Evolutionary conservation across 2,797 vertebrate species (phyloP).

Genomic region (Falco naumanni): DNA sequence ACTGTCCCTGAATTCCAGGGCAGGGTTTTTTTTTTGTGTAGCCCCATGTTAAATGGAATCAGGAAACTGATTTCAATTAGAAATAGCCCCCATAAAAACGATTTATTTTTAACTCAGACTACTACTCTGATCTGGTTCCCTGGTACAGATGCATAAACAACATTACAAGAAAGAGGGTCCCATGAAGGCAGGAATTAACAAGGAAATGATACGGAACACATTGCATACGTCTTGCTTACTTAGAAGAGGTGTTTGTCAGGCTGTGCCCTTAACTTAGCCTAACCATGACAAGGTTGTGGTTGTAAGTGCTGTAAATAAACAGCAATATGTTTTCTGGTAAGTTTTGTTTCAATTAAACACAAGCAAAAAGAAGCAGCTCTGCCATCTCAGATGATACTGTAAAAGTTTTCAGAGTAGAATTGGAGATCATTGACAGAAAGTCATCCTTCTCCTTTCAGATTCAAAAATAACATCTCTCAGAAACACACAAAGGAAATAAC

Average conservation of each 20-base stretch:
- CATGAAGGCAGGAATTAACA: not conserved
- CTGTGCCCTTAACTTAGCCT: not conserved
- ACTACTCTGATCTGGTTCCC: not conserved
- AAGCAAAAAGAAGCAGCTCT: not conserved
- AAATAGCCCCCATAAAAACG: not conserved
- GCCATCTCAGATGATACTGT: not conserved
- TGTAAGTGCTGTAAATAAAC: not conserved
- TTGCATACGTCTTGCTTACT: not conserved
- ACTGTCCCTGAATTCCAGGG: not conserved
- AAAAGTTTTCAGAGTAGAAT: not conserved
- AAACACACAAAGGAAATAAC: slow-evolving; percentile 49
- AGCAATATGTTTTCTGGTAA: not conserved
- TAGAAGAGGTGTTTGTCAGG: not conserved
- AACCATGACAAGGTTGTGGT: not conserved
- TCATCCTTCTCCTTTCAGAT: not conserved
- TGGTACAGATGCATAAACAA: not conserved
- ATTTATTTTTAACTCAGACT: not conserved
- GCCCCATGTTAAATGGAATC: not conserved
- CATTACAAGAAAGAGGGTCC: not conserved
- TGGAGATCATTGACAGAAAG: not conserved
- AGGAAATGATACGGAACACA: not conserved
- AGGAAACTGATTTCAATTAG: slow-evolving; percentile 28
- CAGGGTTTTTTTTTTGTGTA: not conserved
- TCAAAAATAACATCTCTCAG: not conserved
- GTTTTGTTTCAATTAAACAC: not conserved